Percentiles rank a stretch among this genome's conserved stretches.
phyloP scores from a whole-genome alignment of 1,140 invertebrate species.

The Gerris buenoi region DNA sequence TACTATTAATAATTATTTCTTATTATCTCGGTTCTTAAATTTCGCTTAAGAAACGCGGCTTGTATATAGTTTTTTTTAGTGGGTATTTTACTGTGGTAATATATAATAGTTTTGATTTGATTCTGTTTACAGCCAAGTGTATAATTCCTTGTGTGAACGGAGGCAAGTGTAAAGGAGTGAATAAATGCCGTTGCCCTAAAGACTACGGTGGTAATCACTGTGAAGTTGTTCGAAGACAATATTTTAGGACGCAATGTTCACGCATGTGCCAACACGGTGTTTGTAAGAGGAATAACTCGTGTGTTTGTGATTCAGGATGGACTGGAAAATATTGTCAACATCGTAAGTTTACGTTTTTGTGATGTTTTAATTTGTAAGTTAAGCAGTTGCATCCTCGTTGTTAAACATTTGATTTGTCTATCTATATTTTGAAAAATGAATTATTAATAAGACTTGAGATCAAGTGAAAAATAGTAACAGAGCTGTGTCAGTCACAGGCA shows the following conservation, averaged over 20 bases:
- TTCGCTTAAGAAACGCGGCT: too few species aligned
- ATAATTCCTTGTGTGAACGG: slow-evolving; percentile 75
- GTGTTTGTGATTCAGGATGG: slow-evolving; percentile 56
- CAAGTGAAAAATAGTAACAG: too few species aligned
- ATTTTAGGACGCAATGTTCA: slow-evolving; percentile 49
- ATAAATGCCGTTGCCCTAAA: slow-evolving; percentile 63
- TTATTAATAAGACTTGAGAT: too few species aligned
- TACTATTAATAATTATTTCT: too few species aligned
- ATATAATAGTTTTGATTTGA: background rate
- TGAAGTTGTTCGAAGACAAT: slow-evolving; percentile 53
- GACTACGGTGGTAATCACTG: slow-evolving; percentile 71
- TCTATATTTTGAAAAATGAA: too few species aligned
- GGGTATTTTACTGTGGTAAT: background rate
- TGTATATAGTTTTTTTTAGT: background rate
- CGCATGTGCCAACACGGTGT: slow-evolving; percentile 53
- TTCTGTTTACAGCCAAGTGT: slow-evolving; percentile 53
- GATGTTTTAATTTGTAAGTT: too few species aligned
- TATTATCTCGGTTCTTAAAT: background rate
- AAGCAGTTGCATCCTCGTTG: too few species aligned
- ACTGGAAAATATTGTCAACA: slow-evolving; percentile 51
- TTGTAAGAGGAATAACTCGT: slow-evolving; percentile 48
- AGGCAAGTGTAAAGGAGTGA: slow-evolving; percentile 67
- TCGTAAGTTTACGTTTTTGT: too few species aligned
- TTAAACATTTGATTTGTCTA: too few species aligned
- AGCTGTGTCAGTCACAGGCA: too few species aligned